Conservation (phyloP, 2,888 invertebrate species). For the Ennomos fuscantarius region DNA sequence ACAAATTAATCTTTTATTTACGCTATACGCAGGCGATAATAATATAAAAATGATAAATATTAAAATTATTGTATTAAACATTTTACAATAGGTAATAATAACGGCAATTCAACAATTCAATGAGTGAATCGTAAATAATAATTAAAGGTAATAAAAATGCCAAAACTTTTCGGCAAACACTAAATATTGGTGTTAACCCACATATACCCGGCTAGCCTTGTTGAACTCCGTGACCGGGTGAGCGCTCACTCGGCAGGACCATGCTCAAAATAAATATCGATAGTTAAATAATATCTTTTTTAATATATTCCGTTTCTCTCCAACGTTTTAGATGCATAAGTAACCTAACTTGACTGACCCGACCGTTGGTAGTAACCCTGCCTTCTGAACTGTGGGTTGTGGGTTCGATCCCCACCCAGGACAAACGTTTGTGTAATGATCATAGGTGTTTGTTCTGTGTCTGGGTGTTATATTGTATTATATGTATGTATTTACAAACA, state of each 20-base stretch:
- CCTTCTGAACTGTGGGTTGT: no score
- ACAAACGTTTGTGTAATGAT: no score
- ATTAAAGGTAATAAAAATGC: slow-evolving; percentile 59
- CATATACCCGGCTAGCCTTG: slow-evolving; percentile 51
- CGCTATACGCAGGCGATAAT: no score
- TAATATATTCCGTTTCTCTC: neutral
- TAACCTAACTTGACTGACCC: no score
- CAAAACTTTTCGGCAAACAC: slow-evolving; percentile 43
- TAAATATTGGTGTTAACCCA: slow-evolving; percentile 58
- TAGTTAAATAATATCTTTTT: neutral
- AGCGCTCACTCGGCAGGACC: neutral
- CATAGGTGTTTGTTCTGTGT: no score
- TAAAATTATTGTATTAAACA: neutral
- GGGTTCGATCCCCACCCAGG: no score
- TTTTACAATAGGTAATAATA: neutral
- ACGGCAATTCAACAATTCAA: slow-evolving; percentile 17
- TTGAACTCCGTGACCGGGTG: slow-evolving; percentile 28
- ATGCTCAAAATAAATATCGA: neutral
- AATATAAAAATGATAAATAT: no score
- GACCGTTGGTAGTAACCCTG: no score
- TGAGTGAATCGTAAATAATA: slow-evolving; percentile 21
- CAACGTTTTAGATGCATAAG: no score
- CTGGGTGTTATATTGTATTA: no score
- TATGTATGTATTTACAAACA: no score
- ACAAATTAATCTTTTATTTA: no score